Evolutionary conservation across 2,797 vertebrate genomes (phyloP).

Genomic region (Alosa sapidissima): DNA sequence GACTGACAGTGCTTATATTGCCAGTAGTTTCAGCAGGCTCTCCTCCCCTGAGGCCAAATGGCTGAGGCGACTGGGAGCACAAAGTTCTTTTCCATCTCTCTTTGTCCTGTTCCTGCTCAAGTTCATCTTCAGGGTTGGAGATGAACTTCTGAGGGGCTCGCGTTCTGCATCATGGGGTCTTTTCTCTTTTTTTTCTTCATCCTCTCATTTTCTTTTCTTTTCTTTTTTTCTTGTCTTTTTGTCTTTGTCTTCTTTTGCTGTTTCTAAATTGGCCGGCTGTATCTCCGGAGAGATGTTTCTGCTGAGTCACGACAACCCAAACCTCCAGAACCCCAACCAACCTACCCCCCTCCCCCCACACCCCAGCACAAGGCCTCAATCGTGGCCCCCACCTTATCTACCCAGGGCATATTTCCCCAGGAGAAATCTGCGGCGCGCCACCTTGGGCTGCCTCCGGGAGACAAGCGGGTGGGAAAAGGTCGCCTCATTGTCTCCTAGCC

Average conservation of each 20-base stretch:
- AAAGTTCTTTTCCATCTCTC: conserved; percentile 29
- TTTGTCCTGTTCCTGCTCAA: not conserved
- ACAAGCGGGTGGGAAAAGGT: conserved; percentile 31
- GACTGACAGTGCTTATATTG: conserved; percentile 31
- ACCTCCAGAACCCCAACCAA: not conserved
- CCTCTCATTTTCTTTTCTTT: conserved; percentile 36
- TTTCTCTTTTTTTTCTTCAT: conserved; percentile 41
- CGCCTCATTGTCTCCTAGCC: conserved; percentile 42
- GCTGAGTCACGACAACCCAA: conserved; percentile 1
- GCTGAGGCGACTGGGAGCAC: conserved; percentile 41
- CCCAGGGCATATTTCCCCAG: conserved; percentile 50
- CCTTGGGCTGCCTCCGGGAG: conserved; percentile 43
- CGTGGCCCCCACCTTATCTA: conserved; percentile 53
- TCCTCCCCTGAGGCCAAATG: conserved; percentile 30
- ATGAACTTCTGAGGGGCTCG: conserved; percentile 39
- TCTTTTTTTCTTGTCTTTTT: conserved; percentile 37
- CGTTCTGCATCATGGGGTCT: conserved; percentile 51
- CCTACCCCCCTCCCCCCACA: not conserved
- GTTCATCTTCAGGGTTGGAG: conserved; percentile 42
- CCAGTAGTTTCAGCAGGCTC: conserved; percentile 38
- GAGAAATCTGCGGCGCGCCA: conserved; percentile 45
- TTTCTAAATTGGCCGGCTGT: not conserved
- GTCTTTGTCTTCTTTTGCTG: conserved; percentile 19
- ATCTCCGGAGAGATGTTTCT: conserved; percentile 43
- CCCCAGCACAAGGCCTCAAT: conserved; percentile 39